These are phyloP conservation scores for Molanna angustata DNA, from an alignment of 2,888 invertebrate species.

Conservation along the genomic window DNA sequence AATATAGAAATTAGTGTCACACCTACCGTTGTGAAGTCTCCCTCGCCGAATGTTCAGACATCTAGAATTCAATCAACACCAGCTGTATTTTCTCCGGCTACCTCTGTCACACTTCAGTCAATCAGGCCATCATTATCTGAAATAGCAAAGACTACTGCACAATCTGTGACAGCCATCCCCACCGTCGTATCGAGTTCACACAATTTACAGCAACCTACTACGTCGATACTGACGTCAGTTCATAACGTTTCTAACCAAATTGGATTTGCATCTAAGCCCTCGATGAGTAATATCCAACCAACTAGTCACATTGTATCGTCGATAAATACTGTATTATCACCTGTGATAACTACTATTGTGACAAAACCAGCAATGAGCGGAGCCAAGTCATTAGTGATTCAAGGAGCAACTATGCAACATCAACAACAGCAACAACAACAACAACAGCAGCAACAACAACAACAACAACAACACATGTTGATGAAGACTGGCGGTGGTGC, in stretches of 20 bases:
- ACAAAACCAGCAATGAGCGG: constrained; percentile 11
- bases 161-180: background rate
- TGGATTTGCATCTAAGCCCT: background rate
- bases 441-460: background rate
- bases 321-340: background rate
- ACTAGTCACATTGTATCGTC: constrained; percentile 2
- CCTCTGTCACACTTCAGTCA: constrained; percentile 2
- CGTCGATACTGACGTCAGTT: background rate
- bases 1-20: constrained; percentile 5
- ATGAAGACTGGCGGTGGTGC: constrained; percentile 32
- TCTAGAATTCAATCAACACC: constrained; percentile 14
- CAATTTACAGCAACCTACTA: too few relatives aligned
- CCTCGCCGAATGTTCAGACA: constrained; percentile 19
- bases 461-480: constrained; percentile 21
- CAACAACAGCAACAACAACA: constrained; percentile 25
- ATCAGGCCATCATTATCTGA: background rate
- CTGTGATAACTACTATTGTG: background rate
- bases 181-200: too few relatives aligned
- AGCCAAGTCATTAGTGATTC: background rate
- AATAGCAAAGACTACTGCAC: background rate
- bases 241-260: background rate
- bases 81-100: background rate
- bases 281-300: background rate
- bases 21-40: constrained; percentile 23
- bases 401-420: background rate